Base-by-base conservation (phyloP, 2,113 vertebrate genomes). In the Rhynchopsitta pachyrhyncha region DNA sequence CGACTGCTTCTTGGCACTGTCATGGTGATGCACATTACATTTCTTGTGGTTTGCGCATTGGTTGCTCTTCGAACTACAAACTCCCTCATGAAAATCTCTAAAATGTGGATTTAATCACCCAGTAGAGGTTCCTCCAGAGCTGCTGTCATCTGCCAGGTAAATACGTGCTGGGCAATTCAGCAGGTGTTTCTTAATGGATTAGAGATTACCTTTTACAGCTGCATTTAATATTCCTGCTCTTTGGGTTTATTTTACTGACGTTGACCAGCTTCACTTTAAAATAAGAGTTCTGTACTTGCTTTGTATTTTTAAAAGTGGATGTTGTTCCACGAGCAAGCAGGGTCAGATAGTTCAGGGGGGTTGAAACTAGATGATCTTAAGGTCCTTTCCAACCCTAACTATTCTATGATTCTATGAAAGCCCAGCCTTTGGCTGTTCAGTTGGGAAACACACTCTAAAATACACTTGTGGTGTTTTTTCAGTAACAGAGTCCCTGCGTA, bases 121-220 rank as follows among this genome's bases (percentile, higher is more conserved):
- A 89, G 74, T 57, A 69, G 81, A 93, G 63, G 52, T 84, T 84
- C 22, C 33, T 78, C 46, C 57, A 89, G 74, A 70, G 53, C 77
- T 92, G 47, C 31, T 84, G 41, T 87, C 37, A 22, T 93, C 74
- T 91, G 81, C 74, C 67, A 67, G 81, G 74, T 96, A 91, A 91
- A 95, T 79, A 76, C 9, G 25, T 70, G 37, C 69, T 89, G 74
- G 81, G 53, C 0, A 1, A 73, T 90, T 85, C 66, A 53, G 62
- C 77, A 93, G 92, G 81, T 93, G 80, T 93, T 94, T 86, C 57
- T 82, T 93, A 94, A 92, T 75, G 64, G 90, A 29, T 79, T 84
- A 93, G 49, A 55, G 86, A 73, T 93, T 90, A 44, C 62, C 46
- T 95, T 94, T 78, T 84, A 57, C 73, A 95, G 60, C 82, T 92